Evolutionary conservation across 1,140 invertebrate species (phyloP), one percentile per base, ranked within the genome.

Genomic region (Pectinophora gossypiella): DNA sequence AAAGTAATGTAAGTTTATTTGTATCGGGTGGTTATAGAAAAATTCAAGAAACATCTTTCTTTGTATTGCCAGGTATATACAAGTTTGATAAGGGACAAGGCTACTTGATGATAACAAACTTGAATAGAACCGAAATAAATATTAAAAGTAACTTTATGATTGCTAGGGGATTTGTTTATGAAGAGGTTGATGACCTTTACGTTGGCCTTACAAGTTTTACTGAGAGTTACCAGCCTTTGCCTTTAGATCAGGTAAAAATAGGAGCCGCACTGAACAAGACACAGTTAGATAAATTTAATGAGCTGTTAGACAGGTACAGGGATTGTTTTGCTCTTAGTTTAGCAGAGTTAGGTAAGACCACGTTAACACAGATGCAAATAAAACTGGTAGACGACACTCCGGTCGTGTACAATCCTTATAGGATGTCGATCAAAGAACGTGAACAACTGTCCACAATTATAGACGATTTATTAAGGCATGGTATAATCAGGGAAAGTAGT

Each of bases 241-340:
- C 48, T 6, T n/a, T 49, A 3, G 32, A 49, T 18, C 16, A 49
- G 1, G 20, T 49, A 1, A 38, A 7, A 4, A 38, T 21, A n/a
- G 35, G 48, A 4, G 18, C 48, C 1, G 2, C 19, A 1, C 12
- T 49, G 6, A n/a, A 2, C 3, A 19, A 38, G 3, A n/a, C 3
- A n/a, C 10, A 49, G 10, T 12, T 6, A 3, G 7, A 38, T 2
- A 13, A 38, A n/a, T 38, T 40, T n/a, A 15, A 49, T 19, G 35
- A 13, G 3, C 19, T 49, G 3, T 22, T 49, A 21, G 3, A 3
- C 2, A 40, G 40, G 21, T 49, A 38, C 13, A 5, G 48, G 1
- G 48, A 49, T 40, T 49, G 48, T 21, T 48, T 48, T 19, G 46
- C 46, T 18, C 3, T 48, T 7, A 16, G 19, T 35, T 35, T 48